Evolutionary conservation across 2,888 invertebrate species (phyloP), one percentile per base, ranked within the genome.

Genomic region (Steromphala cineraria): DNA sequence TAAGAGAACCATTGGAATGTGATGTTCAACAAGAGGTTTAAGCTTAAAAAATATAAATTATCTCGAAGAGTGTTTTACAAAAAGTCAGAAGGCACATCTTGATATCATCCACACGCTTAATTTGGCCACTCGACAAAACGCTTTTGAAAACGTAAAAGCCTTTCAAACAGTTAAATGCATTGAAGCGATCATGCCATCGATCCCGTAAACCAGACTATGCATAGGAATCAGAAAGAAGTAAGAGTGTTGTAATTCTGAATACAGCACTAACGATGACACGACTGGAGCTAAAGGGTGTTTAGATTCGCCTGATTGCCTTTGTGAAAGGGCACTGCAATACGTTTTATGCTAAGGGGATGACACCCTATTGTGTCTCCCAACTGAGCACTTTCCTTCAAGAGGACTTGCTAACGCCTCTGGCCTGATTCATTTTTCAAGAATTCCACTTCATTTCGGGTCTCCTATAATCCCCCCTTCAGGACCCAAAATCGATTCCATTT

Each of bases 131-230:
- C 71, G 71, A 71, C 71, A 71, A 71, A 71, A 71, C 71, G 40
- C 71, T 71, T 71, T 36, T 36, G 71, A 71, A 71, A 71, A 71
- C 40, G 28, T 71, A 71, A 71, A 71, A 71, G 71, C 71, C 36
- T 71, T 71, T 71, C 71, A 36, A 71, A 71, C 71, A 40, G 28
- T 71, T 71, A 36, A 36, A 36, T 71, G 71, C 40, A 71, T 19
- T 19, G 17, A 71, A 36, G 71, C 71, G 36, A 71, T 13, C 28
- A 36, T 36, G 31, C 19, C 13, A 71, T 71, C 71, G 71, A 71
- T 71, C 71, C 40, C n/a, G 46, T 46, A 46, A 46, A 46, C 46
- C 46, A 46, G 46, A 46, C 46, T 46, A 46, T 46, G 46, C 46
- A 46, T 46, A 46, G 46, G 46, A 46, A 46, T 46, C 46, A 46